Conservation (phyloP, 2,797 vertebrate genomes). For the Aulostomus chinensis region DNA sequence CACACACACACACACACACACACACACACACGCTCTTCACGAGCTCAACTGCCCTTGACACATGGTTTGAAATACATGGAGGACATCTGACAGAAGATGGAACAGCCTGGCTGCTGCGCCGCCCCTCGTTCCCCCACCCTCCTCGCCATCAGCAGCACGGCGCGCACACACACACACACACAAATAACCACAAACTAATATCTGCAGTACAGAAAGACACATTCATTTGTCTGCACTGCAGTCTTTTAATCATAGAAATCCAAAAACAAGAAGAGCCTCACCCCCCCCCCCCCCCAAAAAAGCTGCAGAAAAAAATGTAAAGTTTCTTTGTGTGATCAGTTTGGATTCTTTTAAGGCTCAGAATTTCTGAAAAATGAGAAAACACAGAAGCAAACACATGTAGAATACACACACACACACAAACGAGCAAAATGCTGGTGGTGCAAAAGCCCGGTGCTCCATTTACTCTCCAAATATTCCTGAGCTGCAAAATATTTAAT, state of each 20-base stretch:
- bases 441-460: conserved; percentile 24
- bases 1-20: conserved; percentile 7
- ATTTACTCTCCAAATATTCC: conserved; percentile 44
- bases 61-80: conserved; percentile 35
- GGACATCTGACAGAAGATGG: conserved; percentile 49
- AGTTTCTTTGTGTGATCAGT: conserved; percentile 7
- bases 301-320: not conserved
- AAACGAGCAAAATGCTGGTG: conserved; percentile 11
- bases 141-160: conserved; percentile 4
- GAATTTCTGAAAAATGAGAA: conserved; percentile 9
- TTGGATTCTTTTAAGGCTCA: conserved; percentile 8
- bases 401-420: not conserved
- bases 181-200: conserved; percentile 23
- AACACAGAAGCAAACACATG: not conserved
- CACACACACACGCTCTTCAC: no score
- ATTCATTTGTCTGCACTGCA: conserved; percentile 32
- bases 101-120: conserved; percentile 21
- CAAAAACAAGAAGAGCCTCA: conserved; percentile 15
- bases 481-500: conserved; percentile 51
- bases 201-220: conserved; percentile 31
- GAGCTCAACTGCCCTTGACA: conserved; percentile 48
- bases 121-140: not conserved
- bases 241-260: conserved; percentile 16
- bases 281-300: no score
- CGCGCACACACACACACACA: conserved; percentile 1